Base-by-base conservation (phyloP, 2,888 invertebrate genomes). In the Trissolcus brochymenae region DNA sequence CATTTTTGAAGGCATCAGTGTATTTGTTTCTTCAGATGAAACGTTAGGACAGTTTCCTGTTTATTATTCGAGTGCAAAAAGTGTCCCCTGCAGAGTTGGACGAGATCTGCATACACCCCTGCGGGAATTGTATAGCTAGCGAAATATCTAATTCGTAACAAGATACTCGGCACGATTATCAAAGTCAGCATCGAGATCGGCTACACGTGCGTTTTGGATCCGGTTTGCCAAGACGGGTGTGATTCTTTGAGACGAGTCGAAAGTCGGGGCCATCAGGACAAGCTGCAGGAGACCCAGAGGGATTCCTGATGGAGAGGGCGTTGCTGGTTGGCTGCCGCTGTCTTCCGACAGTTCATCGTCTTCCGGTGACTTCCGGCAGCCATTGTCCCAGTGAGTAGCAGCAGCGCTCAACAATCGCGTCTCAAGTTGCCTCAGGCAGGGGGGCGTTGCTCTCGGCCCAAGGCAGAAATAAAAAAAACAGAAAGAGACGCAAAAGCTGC, bases 361-460 rank as follows among this genome's bases (percentile, higher is more conserved):
- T 89, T 88, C 88, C 88, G 87, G 87, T 89, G 88, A 89, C 89
- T 89, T 89, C 88, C 89, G 89, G 89, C 88, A 85, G 17, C 67
- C 78, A 81, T 82, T 82, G 82, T 82, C 77, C 78, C 17, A 46
- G 68, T 41, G 50, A 55, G 79, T 82, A 85, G 83, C 87, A 86
- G 86, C 86, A 86, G 85, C 81, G 87, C 83, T 79, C 82, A 88
- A 88, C 88, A 88, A 89, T 88, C 85, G 85, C 85, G 89, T 89
- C 89, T 89, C 88, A 84, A 89, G 88, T 89, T 89, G 85, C 88
- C 83, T 86, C 77, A 84, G 84, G 86, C 86, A 84, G 87, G 87
- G 85, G 87, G 87, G 84, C 83, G 82, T 83, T 83, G 81, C 83
- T 82, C 82, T 76, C 71, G 7, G 14, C 16, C 60, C 43, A 56